Evolutionary conservation across 2,797 vertebrate species (phyloP).

Genomic region (Dryobates pubescens): DNA sequence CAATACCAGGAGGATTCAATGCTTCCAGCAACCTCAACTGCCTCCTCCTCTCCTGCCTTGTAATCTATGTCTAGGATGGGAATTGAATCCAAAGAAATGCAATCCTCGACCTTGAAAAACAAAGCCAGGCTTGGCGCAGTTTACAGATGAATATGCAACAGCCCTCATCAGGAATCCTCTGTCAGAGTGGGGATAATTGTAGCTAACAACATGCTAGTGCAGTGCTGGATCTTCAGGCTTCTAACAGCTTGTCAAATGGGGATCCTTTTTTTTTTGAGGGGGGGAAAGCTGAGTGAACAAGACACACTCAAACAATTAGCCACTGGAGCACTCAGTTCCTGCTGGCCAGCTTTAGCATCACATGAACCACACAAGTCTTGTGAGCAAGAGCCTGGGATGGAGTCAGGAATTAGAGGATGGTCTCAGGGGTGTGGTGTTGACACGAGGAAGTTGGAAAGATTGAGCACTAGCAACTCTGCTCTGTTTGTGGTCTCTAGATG

Average conservation of each 20-base stretch:
- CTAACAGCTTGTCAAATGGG: slow-evolving; percentile 45
- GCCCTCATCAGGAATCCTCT: slow-evolving; percentile 56
- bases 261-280: not conserved
- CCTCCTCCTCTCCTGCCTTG: slow-evolving; percentile 26
- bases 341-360: not conserved
- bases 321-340: not conserved
- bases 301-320: slow-evolving; percentile 1
- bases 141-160: slow-evolving; percentile 61
- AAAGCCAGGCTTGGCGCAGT: slow-evolving; percentile 44
- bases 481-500: not conserved
- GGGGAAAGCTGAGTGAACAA: slow-evolving; percentile 38
- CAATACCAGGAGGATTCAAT: not conserved
- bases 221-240: slow-evolving; percentile 32
- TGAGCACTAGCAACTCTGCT: not conserved
- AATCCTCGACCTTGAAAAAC: slow-evolving; percentile 70
- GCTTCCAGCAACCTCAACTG: slow-evolving; percentile 50
- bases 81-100: slow-evolving; percentile 65
- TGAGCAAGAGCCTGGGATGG: not conserved
- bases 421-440: not conserved
- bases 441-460: not conserved
- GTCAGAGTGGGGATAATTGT: slow-evolving; percentile 58
- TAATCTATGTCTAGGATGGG: slow-evolving; percentile 62
- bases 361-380: fast-evolving
- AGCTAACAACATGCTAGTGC: slow-evolving; percentile 34
- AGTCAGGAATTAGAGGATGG: not conserved